These are phyloP conservation scores for Magallana ariakensis DNA, from an alignment of 1,140 invertebrate species.

Conservation along the genomic window DNA sequence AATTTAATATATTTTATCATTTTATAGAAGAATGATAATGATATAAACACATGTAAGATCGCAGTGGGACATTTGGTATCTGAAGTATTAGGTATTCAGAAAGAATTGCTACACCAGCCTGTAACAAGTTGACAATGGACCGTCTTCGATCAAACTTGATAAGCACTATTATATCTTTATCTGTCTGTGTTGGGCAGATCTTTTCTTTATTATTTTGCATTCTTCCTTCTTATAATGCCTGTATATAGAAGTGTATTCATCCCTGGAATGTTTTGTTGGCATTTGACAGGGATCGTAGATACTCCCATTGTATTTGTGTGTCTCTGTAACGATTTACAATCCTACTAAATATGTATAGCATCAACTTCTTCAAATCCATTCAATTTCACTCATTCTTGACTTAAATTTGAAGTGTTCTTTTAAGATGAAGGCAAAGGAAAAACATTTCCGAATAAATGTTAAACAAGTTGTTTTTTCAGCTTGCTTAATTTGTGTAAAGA, in stretches of 20 bases:
- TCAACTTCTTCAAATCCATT: background rate
- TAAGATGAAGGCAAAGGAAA: background rate
- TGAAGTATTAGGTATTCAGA: background rate
- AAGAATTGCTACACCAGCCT: background rate
- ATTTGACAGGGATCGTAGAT: constrained; percentile 7
- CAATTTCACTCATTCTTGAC: background rate
- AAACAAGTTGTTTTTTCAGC: constrained; percentile 5
- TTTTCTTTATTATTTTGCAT: background rate
- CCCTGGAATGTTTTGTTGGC: background rate
- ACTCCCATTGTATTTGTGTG: background rate
- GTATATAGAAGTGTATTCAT: constrained; percentile 19
- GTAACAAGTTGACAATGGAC: background rate
- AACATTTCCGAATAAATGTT: background rate
- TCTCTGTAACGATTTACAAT: background rate
- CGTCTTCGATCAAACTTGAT: background rate
- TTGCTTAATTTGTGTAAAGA: background rate
- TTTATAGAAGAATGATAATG: too few species aligned
- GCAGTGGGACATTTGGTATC: background rate
- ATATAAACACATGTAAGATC: too few species aligned
- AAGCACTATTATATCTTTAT: background rate
- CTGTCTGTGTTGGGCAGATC: background rate
- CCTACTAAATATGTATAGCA: background rate
- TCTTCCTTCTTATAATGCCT: background rate
- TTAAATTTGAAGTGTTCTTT: background rate
- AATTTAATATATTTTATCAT: too few species aligned